Evolutionary conservation across 1,140 invertebrate genomes (phyloP).

Genomic region (Drosophila pachea): DNA sequence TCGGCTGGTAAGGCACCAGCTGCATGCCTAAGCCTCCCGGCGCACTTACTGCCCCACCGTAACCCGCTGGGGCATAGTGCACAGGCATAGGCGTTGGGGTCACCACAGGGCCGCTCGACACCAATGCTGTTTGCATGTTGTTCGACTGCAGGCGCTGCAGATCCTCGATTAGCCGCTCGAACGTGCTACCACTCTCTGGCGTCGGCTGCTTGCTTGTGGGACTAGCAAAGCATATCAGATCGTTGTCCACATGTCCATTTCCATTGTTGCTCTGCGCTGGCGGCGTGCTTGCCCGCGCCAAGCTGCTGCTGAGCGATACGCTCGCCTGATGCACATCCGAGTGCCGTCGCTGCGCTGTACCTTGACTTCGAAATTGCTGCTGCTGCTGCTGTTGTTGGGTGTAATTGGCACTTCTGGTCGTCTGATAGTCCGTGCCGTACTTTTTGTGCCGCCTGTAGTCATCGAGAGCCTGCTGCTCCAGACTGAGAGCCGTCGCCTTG

Average conservation of each 20-base stretch:
- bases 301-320: slow-evolving; percentile 10
- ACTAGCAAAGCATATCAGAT: slow-evolving; percentile 86
- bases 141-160: slow-evolving; percentile 79
- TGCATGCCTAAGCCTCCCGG: slow-evolving; percentile 53
- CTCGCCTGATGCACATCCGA: slow-evolving; percentile 72
- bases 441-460: slow-evolving; percentile 83
- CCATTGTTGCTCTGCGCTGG: slow-evolving; percentile 75
- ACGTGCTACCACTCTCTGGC: slow-evolving; percentile 72
- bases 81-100: slow-evolving; percentile 39
- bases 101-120: slow-evolving; percentile 66
- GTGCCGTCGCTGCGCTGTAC: slow-evolving; percentile 79
- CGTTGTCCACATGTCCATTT: slow-evolving; percentile 79
- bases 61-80: slow-evolving; percentile 40
- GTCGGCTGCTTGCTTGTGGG: slow-evolving; percentile 80
- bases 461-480: slow-evolving; percentile 90
- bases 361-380: slow-evolving; percentile 48
- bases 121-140: slow-evolving; percentile 64
- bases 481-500: slow-evolving; percentile 89
- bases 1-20: slow-evolving; percentile 64
- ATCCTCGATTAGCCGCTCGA: slow-evolving; percentile 81
- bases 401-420: slow-evolving; percentile 41
- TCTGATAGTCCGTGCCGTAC: slow-evolving; percentile 52
- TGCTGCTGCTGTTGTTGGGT: slow-evolving; percentile 44
- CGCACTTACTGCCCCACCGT: slow-evolving; percentile 33
- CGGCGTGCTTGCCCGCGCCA: slow-evolving; percentile 79